A percentile compares a stretch with the other conserved stretches of the same genome.
Evolutionary conservation across 2,113 vertebrate species (phyloP).

Genomic region (Cricetomys ansorgei): DNA sequence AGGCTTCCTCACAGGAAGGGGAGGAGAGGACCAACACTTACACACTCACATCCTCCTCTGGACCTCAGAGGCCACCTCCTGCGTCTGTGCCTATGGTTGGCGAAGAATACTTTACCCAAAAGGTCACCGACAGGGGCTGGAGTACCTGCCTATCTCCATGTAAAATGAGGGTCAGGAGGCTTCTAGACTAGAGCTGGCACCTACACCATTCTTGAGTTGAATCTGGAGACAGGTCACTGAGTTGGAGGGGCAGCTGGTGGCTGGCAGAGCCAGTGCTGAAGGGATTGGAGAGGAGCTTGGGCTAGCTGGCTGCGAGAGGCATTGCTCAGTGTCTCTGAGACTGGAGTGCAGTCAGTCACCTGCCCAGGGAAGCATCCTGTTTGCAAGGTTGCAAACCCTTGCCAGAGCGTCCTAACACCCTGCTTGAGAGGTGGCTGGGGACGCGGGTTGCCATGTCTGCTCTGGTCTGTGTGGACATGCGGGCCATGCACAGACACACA

Average conservation of each 20-base stretch:
- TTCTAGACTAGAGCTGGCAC: background rate
- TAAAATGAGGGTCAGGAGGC: no score
- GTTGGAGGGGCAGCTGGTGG: background rate
- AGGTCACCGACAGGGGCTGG: accelerated
- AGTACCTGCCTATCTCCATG: no score
- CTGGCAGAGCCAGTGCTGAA: background rate
- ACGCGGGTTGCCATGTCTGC: background rate
- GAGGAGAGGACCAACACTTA: no score
- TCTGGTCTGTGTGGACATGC: background rate
- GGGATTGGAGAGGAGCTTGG: background rate
- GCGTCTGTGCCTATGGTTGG: accelerated
- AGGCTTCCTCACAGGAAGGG: background rate
- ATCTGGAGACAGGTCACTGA: accelerated
- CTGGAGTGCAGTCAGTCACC: background rate
- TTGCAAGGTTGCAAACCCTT: background rate
- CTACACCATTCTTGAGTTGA: background rate
- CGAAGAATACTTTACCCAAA: background rate
- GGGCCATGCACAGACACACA: background rate
- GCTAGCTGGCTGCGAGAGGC: background rate
- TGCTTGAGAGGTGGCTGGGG: background rate
- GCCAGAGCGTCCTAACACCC: background rate
- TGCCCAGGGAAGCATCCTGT: background rate
- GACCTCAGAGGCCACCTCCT: accelerated
- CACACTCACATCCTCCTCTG: background rate
- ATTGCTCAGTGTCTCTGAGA: background rate